Evolutionary conservation across 1,140 invertebrate genomes (phyloP).

Genomic region (Anoplolepis gracilipes): DNA sequence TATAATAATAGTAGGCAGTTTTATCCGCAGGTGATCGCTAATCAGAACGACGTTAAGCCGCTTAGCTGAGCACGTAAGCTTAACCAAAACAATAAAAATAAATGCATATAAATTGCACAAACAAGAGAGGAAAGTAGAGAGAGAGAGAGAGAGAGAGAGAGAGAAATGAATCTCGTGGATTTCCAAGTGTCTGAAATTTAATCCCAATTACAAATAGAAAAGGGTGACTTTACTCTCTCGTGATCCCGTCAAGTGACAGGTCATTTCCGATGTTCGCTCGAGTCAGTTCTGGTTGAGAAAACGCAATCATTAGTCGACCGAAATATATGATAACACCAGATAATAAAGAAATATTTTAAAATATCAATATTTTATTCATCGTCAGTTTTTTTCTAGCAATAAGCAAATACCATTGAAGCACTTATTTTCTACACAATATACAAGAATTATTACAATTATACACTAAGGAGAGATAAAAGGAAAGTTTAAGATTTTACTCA

Average conservation of each 20-base stretch:
- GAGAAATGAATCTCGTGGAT: neutral
- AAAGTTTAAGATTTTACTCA: too few relatives aligned
- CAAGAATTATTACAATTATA: too few relatives aligned
- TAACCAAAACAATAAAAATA: conserved; percentile 34
- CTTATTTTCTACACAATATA: too few relatives aligned
- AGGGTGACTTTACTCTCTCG: neutral
- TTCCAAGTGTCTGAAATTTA: conserved; percentile 24
- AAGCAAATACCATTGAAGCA: too few relatives aligned
- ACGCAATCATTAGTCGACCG: neutral
- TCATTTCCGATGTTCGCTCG: neutral
- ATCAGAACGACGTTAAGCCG: conserved; percentile 37
- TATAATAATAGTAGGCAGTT: neutral
- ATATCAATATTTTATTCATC: too few relatives aligned
- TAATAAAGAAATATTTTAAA: too few relatives aligned
- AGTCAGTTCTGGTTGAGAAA: neutral
- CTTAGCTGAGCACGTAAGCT: conserved; percentile 27
- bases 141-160: neutral
- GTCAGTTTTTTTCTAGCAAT: too few relatives aligned
- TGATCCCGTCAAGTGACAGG: neutral
- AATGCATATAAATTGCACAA: conserved; percentile 8
- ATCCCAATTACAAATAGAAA: conserved; percentile 17
- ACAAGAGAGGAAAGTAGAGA: neutral
- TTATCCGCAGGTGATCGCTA: conserved; percentile 23
- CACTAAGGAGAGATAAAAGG: too few relatives aligned
- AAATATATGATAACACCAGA: too few relatives aligned